These are phyloP conservation scores for Chascanopsetta lugubris DNA, from an alignment of 2,113 vertebrate genomes.

Conservation along the genomic window DNA sequence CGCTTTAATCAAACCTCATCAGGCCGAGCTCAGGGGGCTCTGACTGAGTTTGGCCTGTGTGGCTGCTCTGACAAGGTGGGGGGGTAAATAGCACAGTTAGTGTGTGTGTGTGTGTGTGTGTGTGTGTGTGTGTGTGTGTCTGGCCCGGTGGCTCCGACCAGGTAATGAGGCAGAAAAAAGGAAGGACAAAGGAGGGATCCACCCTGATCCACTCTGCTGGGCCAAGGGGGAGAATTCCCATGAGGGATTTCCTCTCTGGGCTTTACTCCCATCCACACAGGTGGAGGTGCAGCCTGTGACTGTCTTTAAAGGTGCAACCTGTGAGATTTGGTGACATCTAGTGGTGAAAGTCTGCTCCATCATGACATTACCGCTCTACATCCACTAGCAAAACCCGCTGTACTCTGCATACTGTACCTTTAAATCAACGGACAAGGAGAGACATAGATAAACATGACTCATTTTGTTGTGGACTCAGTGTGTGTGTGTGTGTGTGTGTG, in stretches of 20 bases:
- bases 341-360: too few species aligned
- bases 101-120: too few species aligned
- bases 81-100: slow-evolving; percentile 29
- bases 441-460: neutral
- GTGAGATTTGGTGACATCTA: too few species aligned
- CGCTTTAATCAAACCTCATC: slow-evolving; percentile 58
- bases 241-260: neutral
- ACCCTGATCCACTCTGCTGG: neutral
- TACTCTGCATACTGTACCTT: too few species aligned
- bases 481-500: neutral
- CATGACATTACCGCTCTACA: too few species aligned
- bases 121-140: too few species aligned
- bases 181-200: slow-evolving; percentile 17
- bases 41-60: slow-evolving; percentile 21
- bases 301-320: neutral
- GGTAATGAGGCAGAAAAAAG: slow-evolving; percentile 43
- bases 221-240: neutral
- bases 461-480: slow-evolving; percentile 15
- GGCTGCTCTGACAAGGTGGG: slow-evolving; percentile 12
- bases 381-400: too few species aligned
- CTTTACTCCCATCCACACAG: neutral
- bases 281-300: neutral
- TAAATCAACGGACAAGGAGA: too few species aligned
- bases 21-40: slow-evolving; percentile 28
- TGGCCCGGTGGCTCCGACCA: slow-evolving; percentile 12